Percentiles rank a stretch among this genome's conserved stretches.
Evolutionary conservation across 2,113 vertebrate genomes (phyloP).

Genomic region (Acrocephalus arundinaceus): DNA sequence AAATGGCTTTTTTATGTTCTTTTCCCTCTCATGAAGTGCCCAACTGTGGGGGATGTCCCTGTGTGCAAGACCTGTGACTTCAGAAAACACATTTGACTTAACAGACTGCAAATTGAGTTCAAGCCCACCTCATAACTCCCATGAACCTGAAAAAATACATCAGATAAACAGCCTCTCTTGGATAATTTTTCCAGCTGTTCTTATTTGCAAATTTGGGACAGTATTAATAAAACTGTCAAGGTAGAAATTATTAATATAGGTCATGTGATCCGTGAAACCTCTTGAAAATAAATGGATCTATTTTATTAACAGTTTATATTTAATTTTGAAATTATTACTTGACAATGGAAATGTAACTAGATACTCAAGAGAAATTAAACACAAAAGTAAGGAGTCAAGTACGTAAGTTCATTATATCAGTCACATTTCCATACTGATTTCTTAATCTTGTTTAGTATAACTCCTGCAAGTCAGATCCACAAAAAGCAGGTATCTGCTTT

Average conservation of each 20-base stretch:
- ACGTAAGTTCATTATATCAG: not conserved
- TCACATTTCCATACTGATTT: not conserved
- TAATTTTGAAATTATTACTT: not conserved
- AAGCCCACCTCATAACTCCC: not conserved
- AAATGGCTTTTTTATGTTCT: not conserved
- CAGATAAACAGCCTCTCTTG: not conserved
- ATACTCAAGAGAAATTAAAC: not conserved
- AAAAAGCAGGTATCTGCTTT: not conserved
- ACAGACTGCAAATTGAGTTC: not conserved
- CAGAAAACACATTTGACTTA: not conserved
- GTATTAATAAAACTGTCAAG: not conserved
- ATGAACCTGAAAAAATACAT: not conserved
- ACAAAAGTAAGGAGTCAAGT: not conserved
- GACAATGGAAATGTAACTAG: not conserved
- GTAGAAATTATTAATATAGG: not conserved
- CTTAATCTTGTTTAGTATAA: not conserved
- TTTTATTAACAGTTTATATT: not conserved
- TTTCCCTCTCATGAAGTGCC: not conserved
- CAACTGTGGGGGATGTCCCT: not conserved
- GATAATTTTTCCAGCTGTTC: not conserved
- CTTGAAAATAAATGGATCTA: not conserved
- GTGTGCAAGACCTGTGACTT: not conserved
- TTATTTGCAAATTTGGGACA: not conserved
- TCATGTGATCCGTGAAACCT: not conserved
- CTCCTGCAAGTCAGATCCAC: not conserved